phyloP scores from a whole-genome alignment of 2,797 vertebrate species.

The Pipistrellus pipistrellus region DNA sequence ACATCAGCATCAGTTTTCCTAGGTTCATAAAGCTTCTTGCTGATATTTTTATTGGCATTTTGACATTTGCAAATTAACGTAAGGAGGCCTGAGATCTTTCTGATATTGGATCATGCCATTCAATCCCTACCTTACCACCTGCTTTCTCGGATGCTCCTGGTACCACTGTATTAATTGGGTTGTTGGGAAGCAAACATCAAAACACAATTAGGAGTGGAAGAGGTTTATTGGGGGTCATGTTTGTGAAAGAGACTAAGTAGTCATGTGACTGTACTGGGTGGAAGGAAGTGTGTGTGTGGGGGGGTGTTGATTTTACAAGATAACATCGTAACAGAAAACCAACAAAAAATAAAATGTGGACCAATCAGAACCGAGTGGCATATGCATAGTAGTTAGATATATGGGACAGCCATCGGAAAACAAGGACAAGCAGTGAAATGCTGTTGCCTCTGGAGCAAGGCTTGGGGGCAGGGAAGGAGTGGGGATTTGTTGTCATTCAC shows the following conservation, averaged over 20 bases:
- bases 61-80: background rate
- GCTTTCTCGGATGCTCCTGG: background rate
- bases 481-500: background rate
- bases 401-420: fast-evolving
- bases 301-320: background rate
- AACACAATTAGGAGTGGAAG: background rate
- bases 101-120: background rate
- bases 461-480: fast-evolving
- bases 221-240: fast-evolving
- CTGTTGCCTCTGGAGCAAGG: too few relatives aligned
- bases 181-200: background rate
- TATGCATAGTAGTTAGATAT: fast-evolving
- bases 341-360: fast-evolving
- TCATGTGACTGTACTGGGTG: fast-evolving
- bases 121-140: background rate
- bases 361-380: fast-evolving
- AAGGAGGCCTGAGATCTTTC: background rate
- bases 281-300: background rate
- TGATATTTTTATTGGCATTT: background rate
- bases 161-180: too few relatives aligned
- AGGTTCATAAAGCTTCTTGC: background rate
- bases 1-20: background rate
- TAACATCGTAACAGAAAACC: too few relatives aligned
- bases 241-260: background rate
- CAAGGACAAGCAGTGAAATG: background rate